These are phyloP conservation scores for Thunnus albacares DNA, from an alignment of 2,797 vertebrate species.

Conservation along the genomic window DNA sequence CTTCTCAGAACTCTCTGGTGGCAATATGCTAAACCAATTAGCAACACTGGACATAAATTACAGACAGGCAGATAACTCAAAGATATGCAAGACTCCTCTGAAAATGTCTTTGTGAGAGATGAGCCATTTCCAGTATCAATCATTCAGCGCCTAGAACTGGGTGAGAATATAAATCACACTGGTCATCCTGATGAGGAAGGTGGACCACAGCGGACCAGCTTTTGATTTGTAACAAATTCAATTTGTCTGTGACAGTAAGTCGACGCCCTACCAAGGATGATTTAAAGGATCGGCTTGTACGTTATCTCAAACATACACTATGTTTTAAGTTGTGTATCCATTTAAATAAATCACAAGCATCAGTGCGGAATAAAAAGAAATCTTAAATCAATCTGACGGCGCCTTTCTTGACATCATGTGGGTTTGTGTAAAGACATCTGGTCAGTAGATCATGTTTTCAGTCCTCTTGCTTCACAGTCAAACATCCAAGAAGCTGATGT, in stretches of 20 bases:
- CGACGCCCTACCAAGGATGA: constrained; percentile 4
- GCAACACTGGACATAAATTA: constrained; percentile 67
- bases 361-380: constrained; percentile 26
- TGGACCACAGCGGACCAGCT: constrained; percentile 18
- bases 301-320: constrained; percentile 7
- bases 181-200: constrained; percentile 18
- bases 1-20: constrained; percentile 18
- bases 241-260: constrained; percentile 24
- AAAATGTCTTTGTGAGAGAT: constrained; percentile 47
- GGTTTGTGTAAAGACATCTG: constrained; percentile 5
- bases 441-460: background rate
- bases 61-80: constrained; percentile 17
- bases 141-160: constrained; percentile 21
- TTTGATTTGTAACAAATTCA: constrained; percentile 43
- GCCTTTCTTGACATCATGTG: constrained; percentile 16
- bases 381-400: constrained; percentile 4
- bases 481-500: constrained; percentile 2
- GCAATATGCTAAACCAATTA: constrained; percentile 45
- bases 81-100: constrained; percentile 36
- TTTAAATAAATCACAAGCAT: constrained; percentile 21
- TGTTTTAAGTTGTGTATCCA: background rate
- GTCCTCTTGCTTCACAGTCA: constrained; percentile 1
- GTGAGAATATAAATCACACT: constrained; percentile 66
- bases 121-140: constrained; percentile 48
- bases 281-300: constrained; percentile 10